Base-by-base conservation (phyloP, 2,888 invertebrate species). In the Drosophila nr. fundita region DNA sequence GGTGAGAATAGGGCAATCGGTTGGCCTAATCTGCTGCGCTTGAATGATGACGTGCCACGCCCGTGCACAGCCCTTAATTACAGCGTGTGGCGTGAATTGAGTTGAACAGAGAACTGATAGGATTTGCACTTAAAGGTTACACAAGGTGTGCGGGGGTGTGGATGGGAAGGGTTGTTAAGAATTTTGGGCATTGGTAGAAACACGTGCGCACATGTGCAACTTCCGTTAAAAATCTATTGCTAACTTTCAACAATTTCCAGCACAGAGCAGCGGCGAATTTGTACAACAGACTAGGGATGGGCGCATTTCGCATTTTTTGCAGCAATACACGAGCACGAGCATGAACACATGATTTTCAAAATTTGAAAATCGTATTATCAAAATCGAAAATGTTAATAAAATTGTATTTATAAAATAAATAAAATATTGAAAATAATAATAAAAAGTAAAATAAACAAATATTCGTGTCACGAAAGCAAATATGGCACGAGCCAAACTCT, bases 131-230 rank as follows among this genome's bases (percentile, higher is more conserved):
- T 45, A 24, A 45, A 15, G 45, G 45, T 45, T 45, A 45, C 8
- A 45, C 21, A 45, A 24, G 24, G 45, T 45, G 45, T 30, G 15
- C 38, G n/a, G 34, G 0, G 30, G 49, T 21, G 7, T 27, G 45
- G 49, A 27, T 18, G 18, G 29, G 30, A 48, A 10, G 32, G 29
- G 42, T 68, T 49, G 79, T 49, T 30, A 21, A 36, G 48, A 21
- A 36, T 36, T 42, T 53, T 72, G 50, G 70, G 73, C 73, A 83
- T 76, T 70, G 61, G 65, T 24, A 62, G 66, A 79, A 87, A 87
- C 87, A 90, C 85, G 89, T 81, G 89, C 89, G 87, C 85, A 90
- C 89, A 90, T 90, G 89, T 91, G 91, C 90, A 90, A 91, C 91
- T 91, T 90, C 90, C 91, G 83, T 78, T 82, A 81, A 90, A 85